Base-by-base conservation (phyloP, 2,797 vertebrate species). In the Chiropotes sagulatus region DNA sequence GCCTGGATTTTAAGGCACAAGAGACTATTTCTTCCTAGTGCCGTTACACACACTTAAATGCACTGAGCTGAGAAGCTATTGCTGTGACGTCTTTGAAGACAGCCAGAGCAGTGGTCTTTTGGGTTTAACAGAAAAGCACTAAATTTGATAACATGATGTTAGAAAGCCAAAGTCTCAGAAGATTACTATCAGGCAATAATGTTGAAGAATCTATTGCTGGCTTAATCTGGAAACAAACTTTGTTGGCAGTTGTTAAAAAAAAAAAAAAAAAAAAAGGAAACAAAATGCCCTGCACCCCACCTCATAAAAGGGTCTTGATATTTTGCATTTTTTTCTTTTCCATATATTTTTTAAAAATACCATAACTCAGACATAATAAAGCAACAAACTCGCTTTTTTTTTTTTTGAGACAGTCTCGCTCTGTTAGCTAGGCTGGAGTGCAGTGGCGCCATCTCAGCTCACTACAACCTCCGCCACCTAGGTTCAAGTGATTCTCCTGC, bases 191-290 rank as follows among this genome's bases (percentile, higher is more conserved):
- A 72, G 20, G 30, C 44, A 67, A 54, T 81, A 91, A 70, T 72
- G 48, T 20, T 52, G 39, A 87, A 87, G 36, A 81, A 95, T 64
- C 67, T 72, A 39, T 52, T 54, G 41, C 36, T 88, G 82, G 44
- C 20, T 88, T 93, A 88, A 72, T 89, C 50, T 76, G n/a, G 61
- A 85, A 91, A 89, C 44, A 86, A 61, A 87, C 90, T 88, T 88
- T 52, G 4, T 80, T 58, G 33, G 33, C n/a, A 61, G 5, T 36
- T 83, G 33, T 64, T 54, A n/a, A 33, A 30, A 26, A 24, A 10
- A 41, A 58, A 67, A 64, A 39, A 26, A 26, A 33, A 22, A 24
- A 8, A 76, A 58, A 64, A 39, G 36, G 36, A 30, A 30, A 17
- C 15, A 7, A 11, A 33, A 39, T 89, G 39, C 24, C 33, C 50